Conservation (phyloP, 2,113 vertebrate genomes). For the Vidua macroura region DNA sequence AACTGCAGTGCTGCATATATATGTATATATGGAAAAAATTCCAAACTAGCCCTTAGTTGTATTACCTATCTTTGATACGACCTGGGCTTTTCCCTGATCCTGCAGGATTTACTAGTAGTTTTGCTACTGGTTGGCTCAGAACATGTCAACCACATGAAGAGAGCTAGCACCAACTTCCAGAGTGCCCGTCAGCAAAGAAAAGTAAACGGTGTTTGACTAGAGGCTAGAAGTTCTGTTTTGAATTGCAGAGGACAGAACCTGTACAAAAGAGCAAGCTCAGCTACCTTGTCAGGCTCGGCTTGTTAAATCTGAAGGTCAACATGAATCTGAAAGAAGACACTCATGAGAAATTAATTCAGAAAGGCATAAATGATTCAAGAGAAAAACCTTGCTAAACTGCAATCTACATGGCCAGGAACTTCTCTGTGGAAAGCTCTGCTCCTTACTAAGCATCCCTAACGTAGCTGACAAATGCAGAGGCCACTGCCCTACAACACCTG, state of each 20-base stretch:
- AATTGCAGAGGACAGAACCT: not conserved
- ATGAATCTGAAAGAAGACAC: not conserved
- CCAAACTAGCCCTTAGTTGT: not conserved
- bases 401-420: not conserved
- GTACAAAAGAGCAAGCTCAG: not conserved
- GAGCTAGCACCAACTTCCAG: not conserved
- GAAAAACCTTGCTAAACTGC: not conserved
- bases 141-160: not conserved
- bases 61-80: not conserved
- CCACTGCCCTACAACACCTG: not conserved
- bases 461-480: not conserved
- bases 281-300: not conserved
- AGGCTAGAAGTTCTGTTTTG: not conserved
- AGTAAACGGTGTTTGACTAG: not conserved
- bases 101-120: not conserved
- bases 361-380: conserved; percentile 52
- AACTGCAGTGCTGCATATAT: not conserved
- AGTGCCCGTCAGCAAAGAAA: not conserved
- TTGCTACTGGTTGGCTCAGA: not conserved
- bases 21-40: not conserved
- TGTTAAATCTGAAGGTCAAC: not conserved
- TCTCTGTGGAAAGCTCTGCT: not conserved
- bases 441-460: not conserved
- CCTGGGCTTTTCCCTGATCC: not conserved
- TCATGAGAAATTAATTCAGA: conserved; percentile 56